Evolutionary conservation across 2,888 invertebrate genomes (phyloP), one percentile per base, ranked within the genome.

Genomic region (Anticlea derivata): DNA sequence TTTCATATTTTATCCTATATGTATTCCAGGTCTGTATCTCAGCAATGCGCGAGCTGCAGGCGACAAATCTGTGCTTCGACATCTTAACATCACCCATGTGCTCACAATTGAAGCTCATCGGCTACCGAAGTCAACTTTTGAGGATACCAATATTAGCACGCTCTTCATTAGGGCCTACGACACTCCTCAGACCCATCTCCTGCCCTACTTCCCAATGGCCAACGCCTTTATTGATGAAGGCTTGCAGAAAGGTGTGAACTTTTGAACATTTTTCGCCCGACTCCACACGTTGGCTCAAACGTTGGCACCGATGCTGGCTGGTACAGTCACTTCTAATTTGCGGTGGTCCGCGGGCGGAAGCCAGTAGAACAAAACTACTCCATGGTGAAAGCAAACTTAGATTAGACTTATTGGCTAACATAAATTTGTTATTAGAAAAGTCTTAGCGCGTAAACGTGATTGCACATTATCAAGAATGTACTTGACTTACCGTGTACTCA

Each of bases 161-260:
- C 82, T 90, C 68, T 89, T 80, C 76, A 89, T 90, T 76, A 85
- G 86, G 78, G 90, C 90, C 75, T 78, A 80, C 61, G 90, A 90
- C 77, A 72, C 73, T 70, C 83, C 88, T 75, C 66, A 78, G 35
- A 83, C 88, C 73, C 75, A 89, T 72, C 75, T 90, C 63, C 48
- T 90, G 68, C 73, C 86, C 69, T 90, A 86, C 75, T 90, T 90
- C 73, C 89, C 90, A 53, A 84, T 90, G 81, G 80, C 87, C 67
- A 89, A 90, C 66, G 69, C 83, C 6, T 90, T 89, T 59, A 90
- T 90, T 48, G 80, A 84, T n/a, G 83, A 94, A 92, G 87, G 93
- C 78, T 47, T 95, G 91, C 69, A 93, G 88, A 74, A 93, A 13
- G 52, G 51, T 51, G 27, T 12, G 8, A 11, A 11, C 1, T 17